Conservation (phyloP, 2,888 invertebrate genomes). For the Hesperia comma region DNA sequence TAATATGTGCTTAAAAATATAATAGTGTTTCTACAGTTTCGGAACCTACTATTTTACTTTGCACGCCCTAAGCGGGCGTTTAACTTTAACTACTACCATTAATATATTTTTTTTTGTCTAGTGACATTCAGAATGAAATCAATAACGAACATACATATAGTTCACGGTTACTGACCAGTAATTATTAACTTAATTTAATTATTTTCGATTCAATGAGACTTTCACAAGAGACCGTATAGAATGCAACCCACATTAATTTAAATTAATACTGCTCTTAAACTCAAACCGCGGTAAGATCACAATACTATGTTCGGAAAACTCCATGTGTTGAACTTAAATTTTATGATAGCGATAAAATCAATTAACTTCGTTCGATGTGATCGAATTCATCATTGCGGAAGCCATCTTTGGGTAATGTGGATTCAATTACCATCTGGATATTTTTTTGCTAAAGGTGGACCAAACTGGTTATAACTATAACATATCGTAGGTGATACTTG, state of each 20-base stretch:
- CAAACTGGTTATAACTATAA: conserved; percentile 15
- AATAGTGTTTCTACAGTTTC: no score
- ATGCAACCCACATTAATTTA: neutral
- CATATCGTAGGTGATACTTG: neutral
- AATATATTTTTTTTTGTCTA: no score
- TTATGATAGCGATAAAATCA: conserved; percentile 17
- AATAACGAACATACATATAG: no score
- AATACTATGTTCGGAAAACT: no score
- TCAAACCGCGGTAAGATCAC: no score
- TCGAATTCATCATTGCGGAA: conserved; percentile 7
- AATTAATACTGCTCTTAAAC: conserved; percentile 18
- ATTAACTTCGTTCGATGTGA: neutral
- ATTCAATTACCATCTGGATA: conserved; percentile 9
- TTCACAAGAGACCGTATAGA: conserved; percentile 11
- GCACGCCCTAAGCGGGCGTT: no score
- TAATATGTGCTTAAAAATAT: no score
- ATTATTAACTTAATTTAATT: no score
- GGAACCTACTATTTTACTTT: no score
- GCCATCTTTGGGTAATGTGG: conserved; percentile 1
- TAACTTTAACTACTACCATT: no score
- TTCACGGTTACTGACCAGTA: neutral
- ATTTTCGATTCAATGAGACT: neutral
- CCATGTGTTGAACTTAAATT: no score
- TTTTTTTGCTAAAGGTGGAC: conserved; percentile 19
- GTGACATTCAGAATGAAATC: no score